Percentiles rank a stretch among this genome's conserved stretches.
These are phyloP conservation scores for Clarias laeviceps DNA, from an alignment of 2,797 vertebrate species.

Conservation along the genomic window DNA sequence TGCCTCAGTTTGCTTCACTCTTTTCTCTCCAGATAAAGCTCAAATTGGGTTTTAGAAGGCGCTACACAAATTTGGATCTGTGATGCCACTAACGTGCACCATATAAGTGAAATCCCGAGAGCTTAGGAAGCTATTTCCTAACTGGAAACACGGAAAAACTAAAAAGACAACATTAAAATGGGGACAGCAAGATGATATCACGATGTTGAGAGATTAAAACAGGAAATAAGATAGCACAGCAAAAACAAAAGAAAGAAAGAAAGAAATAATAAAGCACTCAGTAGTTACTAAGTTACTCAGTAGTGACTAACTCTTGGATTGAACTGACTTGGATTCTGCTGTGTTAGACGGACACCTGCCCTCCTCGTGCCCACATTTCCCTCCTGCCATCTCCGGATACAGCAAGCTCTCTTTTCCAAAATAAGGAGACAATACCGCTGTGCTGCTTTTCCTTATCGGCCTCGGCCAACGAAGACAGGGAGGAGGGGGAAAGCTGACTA, in stretches of 20 bases:
- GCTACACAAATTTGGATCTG: background rate
- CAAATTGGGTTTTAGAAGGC: background rate
- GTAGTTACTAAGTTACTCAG: background rate
- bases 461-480: conserved; percentile 17
- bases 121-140: background rate
- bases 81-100: background rate
- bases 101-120: background rate
- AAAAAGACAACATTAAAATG: background rate
- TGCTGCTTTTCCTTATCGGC: conserved; percentile 55
- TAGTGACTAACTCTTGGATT: background rate
- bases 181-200: background rate
- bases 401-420: conserved; percentile 50
- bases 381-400: conserved; percentile 31
- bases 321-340: background rate
- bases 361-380: conserved; percentile 34
- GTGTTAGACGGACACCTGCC: conserved; percentile 15
- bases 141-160: background rate
- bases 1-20: background rate
- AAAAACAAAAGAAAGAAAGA: background rate
- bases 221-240: background rate
- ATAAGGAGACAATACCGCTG: conserved; percentile 43
- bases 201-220: background rate
- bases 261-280: background rate
- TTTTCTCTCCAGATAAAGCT: background rate
- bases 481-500: conserved; percentile 39